Conservation (phyloP, 2,888 invertebrate genomes). For the Acanthosepion esculentum region DNA sequence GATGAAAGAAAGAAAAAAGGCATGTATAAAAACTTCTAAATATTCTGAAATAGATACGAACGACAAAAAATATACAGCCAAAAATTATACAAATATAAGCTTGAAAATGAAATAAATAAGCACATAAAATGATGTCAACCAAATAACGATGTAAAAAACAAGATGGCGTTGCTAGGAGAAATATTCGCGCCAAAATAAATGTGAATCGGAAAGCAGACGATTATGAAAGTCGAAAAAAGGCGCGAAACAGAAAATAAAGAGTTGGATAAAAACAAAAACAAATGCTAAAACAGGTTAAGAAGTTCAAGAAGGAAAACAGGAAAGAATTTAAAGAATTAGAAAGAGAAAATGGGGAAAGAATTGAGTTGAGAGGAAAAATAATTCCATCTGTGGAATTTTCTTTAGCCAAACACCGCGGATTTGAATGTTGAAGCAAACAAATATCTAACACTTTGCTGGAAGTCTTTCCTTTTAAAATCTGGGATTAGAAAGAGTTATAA, state of each 20-base stretch:
- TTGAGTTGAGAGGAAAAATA: background rate
- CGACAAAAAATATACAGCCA: background rate
- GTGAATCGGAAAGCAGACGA: background rate
- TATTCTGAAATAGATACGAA: background rate
- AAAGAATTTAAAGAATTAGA: background rate
- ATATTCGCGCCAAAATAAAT: background rate
- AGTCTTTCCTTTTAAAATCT: background rate
- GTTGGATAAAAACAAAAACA: background rate
- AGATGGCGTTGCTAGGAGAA: slow-evolving; percentile 33
- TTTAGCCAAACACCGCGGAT: background rate
- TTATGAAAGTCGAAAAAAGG: background rate
- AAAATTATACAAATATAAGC: background rate
- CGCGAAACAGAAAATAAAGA: too few species aligned
- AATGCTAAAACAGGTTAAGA: background rate
- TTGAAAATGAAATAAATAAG: background rate
- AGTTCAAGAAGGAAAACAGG: background rate
- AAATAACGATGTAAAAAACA: background rate
- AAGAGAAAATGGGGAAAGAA: too few species aligned
- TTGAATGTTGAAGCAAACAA: background rate
- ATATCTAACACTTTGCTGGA: background rate
- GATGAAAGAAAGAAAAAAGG: background rate
- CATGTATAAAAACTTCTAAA: background rate
- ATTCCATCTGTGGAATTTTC: background rate
- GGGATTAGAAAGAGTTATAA: background rate
- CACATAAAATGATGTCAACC: background rate